Conservation (phyloP, 2,797 vertebrate species). For the Champsocephalus gunnari region DNA sequence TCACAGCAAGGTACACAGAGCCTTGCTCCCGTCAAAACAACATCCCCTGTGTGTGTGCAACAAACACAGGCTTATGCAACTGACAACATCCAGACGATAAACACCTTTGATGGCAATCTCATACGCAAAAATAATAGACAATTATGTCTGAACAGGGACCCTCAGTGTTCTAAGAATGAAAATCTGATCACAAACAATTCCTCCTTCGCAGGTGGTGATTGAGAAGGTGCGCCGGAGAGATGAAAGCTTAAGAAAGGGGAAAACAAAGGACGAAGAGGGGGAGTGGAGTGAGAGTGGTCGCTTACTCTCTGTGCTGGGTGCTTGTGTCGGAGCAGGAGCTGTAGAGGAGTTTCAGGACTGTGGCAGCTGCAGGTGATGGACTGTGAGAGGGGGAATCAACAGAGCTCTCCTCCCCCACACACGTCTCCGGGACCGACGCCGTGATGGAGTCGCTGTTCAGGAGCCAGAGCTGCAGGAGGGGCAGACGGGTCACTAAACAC, state of each 20-base stretch:
- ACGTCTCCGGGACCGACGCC: conserved; percentile 81
- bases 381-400: conserved; percentile 61
- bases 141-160: conserved; percentile 45
- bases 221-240: conserved; percentile 57
- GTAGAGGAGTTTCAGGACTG: conserved; percentile 92
- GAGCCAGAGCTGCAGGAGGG: conserved; percentile 90
- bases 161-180: conserved; percentile 39
- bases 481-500: conserved; percentile 54
- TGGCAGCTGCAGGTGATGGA: conserved; percentile 74
- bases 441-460: conserved; percentile 94
- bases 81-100: conserved; percentile 43
- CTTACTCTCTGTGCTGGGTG: conserved; percentile 90
- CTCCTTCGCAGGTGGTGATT: conserved; percentile 49
- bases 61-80: conserved; percentile 41
- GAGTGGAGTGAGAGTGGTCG: conserved; percentile 20
- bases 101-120: conserved; percentile 55
- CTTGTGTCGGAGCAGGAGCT: conserved; percentile 82
- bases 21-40: conserved; percentile 54
- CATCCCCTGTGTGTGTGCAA: conserved; percentile 34
- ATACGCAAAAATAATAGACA: conserved; percentile 54
- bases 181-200: conserved; percentile 53
- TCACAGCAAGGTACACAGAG: conserved; percentile 53
- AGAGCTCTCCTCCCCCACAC: conserved; percentile 62
- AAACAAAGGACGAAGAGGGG: conserved; percentile 54
- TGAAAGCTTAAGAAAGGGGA: conserved; percentile 62